These are phyloP conservation scores for Druceiella hillmani DNA, from an alignment of 2,888 invertebrate genomes.

Conservation along the genomic window DNA sequence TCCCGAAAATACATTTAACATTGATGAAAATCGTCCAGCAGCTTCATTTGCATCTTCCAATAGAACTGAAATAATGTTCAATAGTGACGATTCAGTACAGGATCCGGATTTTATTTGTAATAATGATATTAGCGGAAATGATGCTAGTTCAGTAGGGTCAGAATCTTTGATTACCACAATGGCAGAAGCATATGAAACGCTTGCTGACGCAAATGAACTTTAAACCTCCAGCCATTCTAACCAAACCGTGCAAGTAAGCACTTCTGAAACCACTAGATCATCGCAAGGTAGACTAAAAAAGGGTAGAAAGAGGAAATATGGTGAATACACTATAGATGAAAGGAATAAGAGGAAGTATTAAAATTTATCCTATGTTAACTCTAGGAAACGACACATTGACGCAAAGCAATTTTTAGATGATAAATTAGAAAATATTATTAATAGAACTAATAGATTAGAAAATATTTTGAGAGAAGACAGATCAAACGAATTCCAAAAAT, in stretches of 20 bases:
- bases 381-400: background rate
- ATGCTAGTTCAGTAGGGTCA: slow-evolving; percentile 1
- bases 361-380: slow-evolving; percentile 6
- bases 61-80: slow-evolving; percentile 2
- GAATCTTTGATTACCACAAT: slow-evolving; percentile 1
- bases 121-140: background rate
- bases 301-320: slow-evolving; percentile 12
- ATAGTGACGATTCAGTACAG: slow-evolving; percentile 2
- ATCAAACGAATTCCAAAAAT: too few relatives aligned
- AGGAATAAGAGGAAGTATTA: slow-evolving; percentile 10
- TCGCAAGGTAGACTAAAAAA: slow-evolving; percentile 11
- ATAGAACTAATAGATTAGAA: background rate
- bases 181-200: slow-evolving; percentile 2
- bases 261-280: slow-evolving; percentile 5
- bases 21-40: background rate
- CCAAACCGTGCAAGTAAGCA: too few relatives aligned
- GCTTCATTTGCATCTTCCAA: slow-evolving; percentile 1
- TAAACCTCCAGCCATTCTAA: too few relatives aligned
- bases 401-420: background rate
- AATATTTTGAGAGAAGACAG: background rate
- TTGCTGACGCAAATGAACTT: too few relatives aligned
- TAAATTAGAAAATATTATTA: background rate
- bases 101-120: slow-evolving; percentile 1
- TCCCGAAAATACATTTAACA: slow-evolving; percentile 2
- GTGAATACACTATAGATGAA: slow-evolving; percentile 9